phyloP scores from a whole-genome alignment of 2,113 vertebrate species.

The Silurus asotus region DNA sequence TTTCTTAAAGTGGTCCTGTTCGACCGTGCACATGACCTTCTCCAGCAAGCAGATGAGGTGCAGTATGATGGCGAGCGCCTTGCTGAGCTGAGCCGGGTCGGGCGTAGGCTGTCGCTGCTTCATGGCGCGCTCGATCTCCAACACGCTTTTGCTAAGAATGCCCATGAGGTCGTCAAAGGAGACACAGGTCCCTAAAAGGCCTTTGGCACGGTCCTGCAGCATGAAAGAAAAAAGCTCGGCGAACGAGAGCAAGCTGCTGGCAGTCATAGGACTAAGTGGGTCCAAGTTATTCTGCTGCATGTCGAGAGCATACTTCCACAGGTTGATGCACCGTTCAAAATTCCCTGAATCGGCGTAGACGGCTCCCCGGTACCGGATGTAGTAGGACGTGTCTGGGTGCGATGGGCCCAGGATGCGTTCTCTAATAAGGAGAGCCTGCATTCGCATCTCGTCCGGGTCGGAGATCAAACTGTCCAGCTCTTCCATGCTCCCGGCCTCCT shows the following conservation, averaged over 20 bases:
- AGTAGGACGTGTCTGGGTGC: constrained; percentile 97
- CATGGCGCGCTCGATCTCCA: constrained; percentile 93
- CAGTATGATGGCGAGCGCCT: constrained; percentile 96
- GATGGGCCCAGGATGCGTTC: constrained; percentile 95
- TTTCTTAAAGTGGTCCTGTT: constrained; percentile 97
- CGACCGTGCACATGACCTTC: constrained; percentile 90
- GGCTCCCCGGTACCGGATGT: constrained; percentile 94
- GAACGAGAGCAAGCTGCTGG: constrained; percentile 94
- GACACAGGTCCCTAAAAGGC: constrained; percentile 89
- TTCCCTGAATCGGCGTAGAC: constrained; percentile 98
- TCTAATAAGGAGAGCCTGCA: constrained; percentile 94
- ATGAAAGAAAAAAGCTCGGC: constrained; percentile 99
- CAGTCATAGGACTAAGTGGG: constrained; percentile 95
- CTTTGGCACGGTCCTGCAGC: constrained; percentile 97
- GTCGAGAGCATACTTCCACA: constrained; percentile 98
- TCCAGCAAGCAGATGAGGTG: constrained; percentile 97
- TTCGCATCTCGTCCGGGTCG: constrained; percentile 97
- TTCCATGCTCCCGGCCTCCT: constrained; percentile 86
- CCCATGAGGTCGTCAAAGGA: constrained; percentile 98
- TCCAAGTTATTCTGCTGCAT: constrained; percentile 98
- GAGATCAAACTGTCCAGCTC: constrained; percentile 94
- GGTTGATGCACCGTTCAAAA: constrained; percentile 95
- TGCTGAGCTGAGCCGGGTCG: constrained; percentile 91
- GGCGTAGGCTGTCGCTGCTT: constrained; percentile 80
- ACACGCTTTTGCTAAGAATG: constrained; percentile 92